Percentiles rank a stretch among this genome's conserved stretches.
Conservation (phyloP, 2,888 invertebrate species). For the Drosophila percnosoma region DNA sequence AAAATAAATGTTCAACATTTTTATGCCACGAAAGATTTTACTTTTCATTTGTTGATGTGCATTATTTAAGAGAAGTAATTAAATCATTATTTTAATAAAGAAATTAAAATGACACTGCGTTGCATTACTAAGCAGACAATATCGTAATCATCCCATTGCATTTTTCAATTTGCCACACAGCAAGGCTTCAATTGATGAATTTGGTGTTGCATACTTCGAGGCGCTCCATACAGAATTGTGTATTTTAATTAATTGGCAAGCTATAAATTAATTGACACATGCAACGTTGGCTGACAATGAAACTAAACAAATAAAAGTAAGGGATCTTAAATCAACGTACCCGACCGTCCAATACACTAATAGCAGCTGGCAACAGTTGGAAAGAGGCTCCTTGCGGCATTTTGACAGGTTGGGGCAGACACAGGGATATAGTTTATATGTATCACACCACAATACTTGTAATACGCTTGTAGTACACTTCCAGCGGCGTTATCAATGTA, state of each 20-base stretch:
- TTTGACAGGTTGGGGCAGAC: not conserved
- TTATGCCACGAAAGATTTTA: not conserved
- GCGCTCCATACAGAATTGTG: constrained; percentile 18
- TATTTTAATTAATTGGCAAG: constrained; percentile 18
- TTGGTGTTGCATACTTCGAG: constrained; percentile 33
- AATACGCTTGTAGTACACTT: not conserved
- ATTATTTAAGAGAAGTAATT: not conserved
- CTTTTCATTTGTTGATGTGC: not conserved
- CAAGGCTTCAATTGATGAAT: constrained; percentile 3
- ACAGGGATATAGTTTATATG: not conserved
- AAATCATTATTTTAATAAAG: not conserved
- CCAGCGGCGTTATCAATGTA: not conserved
- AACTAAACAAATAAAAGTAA: not conserved
- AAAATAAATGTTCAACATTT: constrained; percentile 10
- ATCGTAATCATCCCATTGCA: not conserved
- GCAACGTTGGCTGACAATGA: constrained; percentile 33
- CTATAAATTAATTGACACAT: constrained; percentile 68
- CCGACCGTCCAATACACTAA: not conserved
- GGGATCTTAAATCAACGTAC: not conserved
- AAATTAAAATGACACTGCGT: not conserved
- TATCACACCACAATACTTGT: not conserved
- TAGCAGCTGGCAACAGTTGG: not conserved
- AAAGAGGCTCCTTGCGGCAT: not conserved
- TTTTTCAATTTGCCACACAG: not conserved
- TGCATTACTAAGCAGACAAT: not conserved